Conservation (phyloP, 35 echinoderm and acorn worm genomes). For the Lytechinus pictus region DNA sequence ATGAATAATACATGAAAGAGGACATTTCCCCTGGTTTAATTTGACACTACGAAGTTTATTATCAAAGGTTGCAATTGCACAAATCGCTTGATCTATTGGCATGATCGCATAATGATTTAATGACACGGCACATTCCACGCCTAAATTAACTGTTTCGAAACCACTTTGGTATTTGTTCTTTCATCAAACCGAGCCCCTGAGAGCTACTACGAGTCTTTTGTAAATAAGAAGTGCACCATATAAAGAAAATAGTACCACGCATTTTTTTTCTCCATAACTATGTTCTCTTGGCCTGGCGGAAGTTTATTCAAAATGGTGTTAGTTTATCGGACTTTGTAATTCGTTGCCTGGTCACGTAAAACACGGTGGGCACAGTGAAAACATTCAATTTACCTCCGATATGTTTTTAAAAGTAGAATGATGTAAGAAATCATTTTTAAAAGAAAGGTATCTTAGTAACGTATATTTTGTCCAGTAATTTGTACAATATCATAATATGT, state of each 20-base stretch:
- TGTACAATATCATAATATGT: no score
- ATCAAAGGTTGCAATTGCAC: background rate
- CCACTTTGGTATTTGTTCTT: background rate
- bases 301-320: background rate
- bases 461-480: background rate
- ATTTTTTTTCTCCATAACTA: background rate
- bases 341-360: background rate
- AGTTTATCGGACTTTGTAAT: background rate
- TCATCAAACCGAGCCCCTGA: background rate
- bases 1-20: background rate
- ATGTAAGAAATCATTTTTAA: background rate
- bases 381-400: background rate
- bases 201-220: background rate
- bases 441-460: background rate
- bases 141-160: background rate
- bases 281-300: background rate
- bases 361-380: background rate
- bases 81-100: background rate
- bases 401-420: background rate
- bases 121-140: background rate
- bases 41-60: background rate
- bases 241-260: background rate
- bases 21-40: background rate
- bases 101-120: background rate
- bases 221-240: background rate